phyloP scores from a whole-genome alignment of 2,797 vertebrate species.

The Threskiornis aethiopicus region DNA sequence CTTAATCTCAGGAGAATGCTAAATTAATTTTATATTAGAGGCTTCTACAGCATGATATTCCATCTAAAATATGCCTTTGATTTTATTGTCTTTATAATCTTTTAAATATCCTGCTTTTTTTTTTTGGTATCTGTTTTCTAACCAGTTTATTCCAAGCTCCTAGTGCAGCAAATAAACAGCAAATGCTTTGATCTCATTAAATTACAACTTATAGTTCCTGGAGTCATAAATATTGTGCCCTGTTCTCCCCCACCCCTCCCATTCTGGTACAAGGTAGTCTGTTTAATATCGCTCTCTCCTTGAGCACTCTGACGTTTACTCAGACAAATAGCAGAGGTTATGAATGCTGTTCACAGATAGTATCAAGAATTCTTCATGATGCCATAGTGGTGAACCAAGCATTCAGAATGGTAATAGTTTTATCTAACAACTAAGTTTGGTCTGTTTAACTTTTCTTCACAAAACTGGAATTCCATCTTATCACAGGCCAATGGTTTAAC shows the following conservation, averaged over 20 bases:
- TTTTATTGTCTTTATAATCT: slow-evolving; percentile 65
- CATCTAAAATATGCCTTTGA: slow-evolving; percentile 63
- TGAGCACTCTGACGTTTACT: slow-evolving; percentile 78
- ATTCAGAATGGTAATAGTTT: slow-evolving; percentile 73
- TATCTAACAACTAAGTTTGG: slow-evolving; percentile 78
- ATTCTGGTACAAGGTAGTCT: slow-evolving; percentile 77
- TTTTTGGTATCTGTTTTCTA: slow-evolving; percentile 61
- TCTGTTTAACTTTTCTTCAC: slow-evolving; percentile 80
- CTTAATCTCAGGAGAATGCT: slow-evolving; percentile 67
- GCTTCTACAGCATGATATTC: slow-evolving; percentile 38
- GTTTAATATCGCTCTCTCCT: slow-evolving; percentile 84
- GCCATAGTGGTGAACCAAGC: slow-evolving; percentile 73
- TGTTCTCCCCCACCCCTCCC: slow-evolving; percentile 74
- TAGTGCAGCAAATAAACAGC: slow-evolving; percentile 74
- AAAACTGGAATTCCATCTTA: slow-evolving; percentile 80
- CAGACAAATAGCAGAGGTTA: slow-evolving; percentile 84
- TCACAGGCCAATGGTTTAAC: slow-evolving; percentile 74
- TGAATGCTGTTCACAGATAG: slow-evolving; percentile 80
- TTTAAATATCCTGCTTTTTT: slow-evolving; percentile 54
- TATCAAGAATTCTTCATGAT: slow-evolving; percentile 80
- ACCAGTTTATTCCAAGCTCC: slow-evolving; percentile 70
- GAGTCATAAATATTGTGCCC: slow-evolving; percentile 79
- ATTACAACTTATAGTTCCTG: slow-evolving; percentile 81
- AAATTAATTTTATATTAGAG: slow-evolving; percentile 74
- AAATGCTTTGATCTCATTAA: slow-evolving; percentile 82